These are phyloP conservation scores for Oscheius onirici DNA, from an alignment of 2,888 invertebrate genomes.

Conservation along the genomic window DNA sequence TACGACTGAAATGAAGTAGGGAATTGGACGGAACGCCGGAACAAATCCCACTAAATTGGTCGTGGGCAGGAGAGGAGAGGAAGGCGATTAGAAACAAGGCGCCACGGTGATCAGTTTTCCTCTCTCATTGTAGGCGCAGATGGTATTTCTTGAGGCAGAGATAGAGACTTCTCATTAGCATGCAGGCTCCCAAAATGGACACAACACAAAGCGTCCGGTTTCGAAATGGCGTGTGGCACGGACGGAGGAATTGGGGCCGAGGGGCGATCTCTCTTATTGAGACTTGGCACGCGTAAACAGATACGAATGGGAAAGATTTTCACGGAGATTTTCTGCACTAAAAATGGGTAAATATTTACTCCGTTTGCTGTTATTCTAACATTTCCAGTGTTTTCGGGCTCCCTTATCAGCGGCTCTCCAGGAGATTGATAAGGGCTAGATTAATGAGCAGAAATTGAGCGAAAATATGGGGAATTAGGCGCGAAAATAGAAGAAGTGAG, in stretches of 20 bases:
- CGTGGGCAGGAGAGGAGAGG: too few relatives aligned
- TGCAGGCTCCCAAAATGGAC: conserved; percentile 1
- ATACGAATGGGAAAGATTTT: background rate
- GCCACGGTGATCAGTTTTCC: conserved; percentile 9
- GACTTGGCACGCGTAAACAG: conserved; percentile 21
- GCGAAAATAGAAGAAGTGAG: too few relatives aligned
- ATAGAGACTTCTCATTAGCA: background rate
- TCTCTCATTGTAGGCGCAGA: conserved; percentile 9
- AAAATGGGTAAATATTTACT: too few relatives aligned
- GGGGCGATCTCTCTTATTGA: conserved; percentile 3
- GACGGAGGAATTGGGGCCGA: background rate
- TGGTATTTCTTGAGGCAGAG: background rate
- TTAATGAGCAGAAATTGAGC: too few relatives aligned
- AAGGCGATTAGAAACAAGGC: conserved; percentile 31
- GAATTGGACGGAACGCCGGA: conserved; percentile 25
- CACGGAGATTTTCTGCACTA: background rate
- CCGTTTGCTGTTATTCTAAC: too few relatives aligned
- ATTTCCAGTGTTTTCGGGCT: too few relatives aligned
- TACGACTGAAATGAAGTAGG: conserved; percentile 5
- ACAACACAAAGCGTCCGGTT: conserved; percentile 12
- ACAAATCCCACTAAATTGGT: conserved; percentile 31
- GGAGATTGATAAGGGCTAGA: too few relatives aligned
- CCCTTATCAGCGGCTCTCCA: too few relatives aligned
- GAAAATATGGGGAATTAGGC: background rate
- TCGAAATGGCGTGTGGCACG: conserved; percentile 25